Evolutionary conservation across 2,797 vertebrate species (phyloP).

Genomic region (Otus scops): DNA sequence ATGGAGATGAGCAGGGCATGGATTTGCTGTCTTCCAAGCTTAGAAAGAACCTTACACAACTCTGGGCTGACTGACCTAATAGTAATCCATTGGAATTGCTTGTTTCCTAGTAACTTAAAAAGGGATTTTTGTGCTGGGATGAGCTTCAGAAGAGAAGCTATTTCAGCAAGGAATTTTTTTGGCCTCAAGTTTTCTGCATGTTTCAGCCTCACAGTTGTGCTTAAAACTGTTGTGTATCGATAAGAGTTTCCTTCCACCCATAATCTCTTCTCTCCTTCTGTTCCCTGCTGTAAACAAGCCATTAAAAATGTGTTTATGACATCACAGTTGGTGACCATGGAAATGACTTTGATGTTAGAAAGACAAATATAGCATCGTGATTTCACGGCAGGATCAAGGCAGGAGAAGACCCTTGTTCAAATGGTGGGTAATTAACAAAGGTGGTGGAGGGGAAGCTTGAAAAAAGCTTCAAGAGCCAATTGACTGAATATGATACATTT

Average conservation of each 20-base stretch:
- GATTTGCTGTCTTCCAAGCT: neutral
- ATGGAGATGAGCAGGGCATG: neutral
- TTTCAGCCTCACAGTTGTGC: constrained; percentile 22
- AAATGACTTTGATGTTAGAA: constrained; percentile 68
- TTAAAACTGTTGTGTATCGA: constrained; percentile 49
- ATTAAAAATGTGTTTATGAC: constrained; percentile 70
- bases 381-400: constrained; percentile 57
- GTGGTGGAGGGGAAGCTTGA: constrained; percentile 17
- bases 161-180: neutral
- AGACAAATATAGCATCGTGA: constrained; percentile 58
- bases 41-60: neutral
- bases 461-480: neutral
- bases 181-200: neutral
- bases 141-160: neutral
- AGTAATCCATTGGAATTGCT: neutral
- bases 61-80: neutral
- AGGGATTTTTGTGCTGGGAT: neutral
- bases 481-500: constrained; percentile 19
- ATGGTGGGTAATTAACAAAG: constrained; percentile 37
- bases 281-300: constrained; percentile 61
- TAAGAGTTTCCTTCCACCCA: constrained; percentile 47
- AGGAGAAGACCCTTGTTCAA: constrained; percentile 51
- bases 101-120: neutral
- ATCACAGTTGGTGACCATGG: constrained; percentile 69
- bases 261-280: constrained; percentile 63